Evolutionary conservation across 2,113 vertebrate genomes (phyloP).

Genomic region (Alouatta palliata): DNA sequence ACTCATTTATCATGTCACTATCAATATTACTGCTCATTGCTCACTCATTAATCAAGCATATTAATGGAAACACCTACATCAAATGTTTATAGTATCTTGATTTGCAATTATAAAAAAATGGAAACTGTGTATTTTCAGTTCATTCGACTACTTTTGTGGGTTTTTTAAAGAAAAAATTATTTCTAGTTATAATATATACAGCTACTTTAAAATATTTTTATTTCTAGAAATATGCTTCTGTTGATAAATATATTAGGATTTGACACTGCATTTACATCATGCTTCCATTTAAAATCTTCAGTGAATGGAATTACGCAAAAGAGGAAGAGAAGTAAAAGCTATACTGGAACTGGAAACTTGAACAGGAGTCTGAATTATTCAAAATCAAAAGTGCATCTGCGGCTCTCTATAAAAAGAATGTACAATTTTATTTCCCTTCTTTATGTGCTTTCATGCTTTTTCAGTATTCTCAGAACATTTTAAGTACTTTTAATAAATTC

Average conservation of each 20-base stretch:
- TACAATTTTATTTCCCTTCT: background rate
- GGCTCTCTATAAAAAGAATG: background rate
- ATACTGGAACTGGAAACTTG: background rate
- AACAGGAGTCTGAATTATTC: background rate
- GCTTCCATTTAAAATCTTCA: background rate
- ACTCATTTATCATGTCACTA: too few species aligned
- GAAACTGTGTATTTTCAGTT: background rate
- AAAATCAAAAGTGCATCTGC: background rate
- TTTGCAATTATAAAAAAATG: background rate
- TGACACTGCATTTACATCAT: background rate
- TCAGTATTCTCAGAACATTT: background rate
- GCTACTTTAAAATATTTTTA: background rate
- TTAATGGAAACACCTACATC: too few species aligned
- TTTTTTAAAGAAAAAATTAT: background rate
- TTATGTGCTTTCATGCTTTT: background rate
- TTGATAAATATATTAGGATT: background rate
- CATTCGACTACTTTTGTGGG: background rate
- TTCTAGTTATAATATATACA: background rate
- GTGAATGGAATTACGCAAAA: background rate
- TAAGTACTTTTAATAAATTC: background rate
- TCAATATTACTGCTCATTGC: too few species aligned
- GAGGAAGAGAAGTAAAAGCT: background rate
- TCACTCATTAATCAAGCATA: too few species aligned
- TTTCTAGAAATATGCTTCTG: background rate
- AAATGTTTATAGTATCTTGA: too few species aligned